Base-by-base conservation (phyloP, 2,888 invertebrate genomes). In the Nomada lathburiana region DNA sequence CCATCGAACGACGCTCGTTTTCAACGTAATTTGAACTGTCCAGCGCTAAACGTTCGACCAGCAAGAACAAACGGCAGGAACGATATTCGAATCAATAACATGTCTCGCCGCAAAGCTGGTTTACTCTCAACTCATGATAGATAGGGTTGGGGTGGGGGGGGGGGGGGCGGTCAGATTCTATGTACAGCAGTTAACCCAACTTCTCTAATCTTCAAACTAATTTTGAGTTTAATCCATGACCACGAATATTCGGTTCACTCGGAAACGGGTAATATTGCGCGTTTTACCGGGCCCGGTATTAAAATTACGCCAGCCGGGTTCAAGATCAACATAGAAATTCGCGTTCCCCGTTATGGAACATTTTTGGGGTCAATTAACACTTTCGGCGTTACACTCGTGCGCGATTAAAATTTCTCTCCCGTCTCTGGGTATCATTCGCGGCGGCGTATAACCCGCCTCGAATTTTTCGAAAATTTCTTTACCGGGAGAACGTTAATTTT, bases 131-230 rank as follows among this genome's bases (percentile, higher is more conserved):
- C 60, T 60, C 75, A 55, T 83, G 72, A 85, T 86, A 84, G 83
- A 87, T 79, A 78, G 26, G 26, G 26, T 26, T 26, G n/a, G n/a
- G n/a, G 1, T 26, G 1, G 26, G 26, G 77, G 70, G 47, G 68
- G 60, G 1, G 16, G 29, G 76, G 60, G 69, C 64, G 18, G 26
- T 44, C 36, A 47, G 57, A 77, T 76, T 60, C 82, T 68, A 78
- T 80, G 82, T 76, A 76, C 82, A 70, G 78, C 83, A 84, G 87
- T 90, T 89, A 89, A 90, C 82, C 84, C 81, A 90, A 90, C 90
- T 90, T 90, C 82, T 72, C 88, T 90, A 90, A 90, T 90, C 91
- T 91, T 89, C 89, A 89, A 91, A 90, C 90, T 90, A 90, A 90
- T 90, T 90, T 90, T 85, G 90, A 90, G 89, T 89, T 90, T 90